Percentiles rank a stretch among this genome's conserved stretches.
These are phyloP conservation scores for Zygothrica quintamaculata DNA, from an alignment of 2,888 invertebrate genomes.

Conservation along the genomic window DNA sequence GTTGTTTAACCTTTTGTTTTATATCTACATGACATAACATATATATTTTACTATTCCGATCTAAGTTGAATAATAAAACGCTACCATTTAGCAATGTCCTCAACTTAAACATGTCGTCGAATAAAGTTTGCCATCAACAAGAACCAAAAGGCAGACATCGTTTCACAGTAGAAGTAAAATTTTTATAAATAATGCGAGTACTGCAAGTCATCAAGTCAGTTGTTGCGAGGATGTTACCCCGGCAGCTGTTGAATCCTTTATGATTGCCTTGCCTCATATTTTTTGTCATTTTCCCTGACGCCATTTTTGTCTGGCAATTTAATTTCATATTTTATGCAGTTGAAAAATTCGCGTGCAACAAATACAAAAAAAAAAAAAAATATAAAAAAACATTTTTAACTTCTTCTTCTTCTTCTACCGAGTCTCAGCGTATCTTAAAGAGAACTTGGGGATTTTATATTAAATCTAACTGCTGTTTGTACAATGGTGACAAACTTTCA, in stretches of 20 bases:
- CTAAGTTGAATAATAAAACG: not conserved
- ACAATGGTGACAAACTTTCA: not conserved
- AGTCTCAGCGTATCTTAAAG: not conserved
- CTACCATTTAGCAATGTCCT: not conserved
- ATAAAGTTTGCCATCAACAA: constrained; percentile 5
- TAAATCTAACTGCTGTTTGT: not conserved
- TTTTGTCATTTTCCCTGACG: constrained; percentile 55
- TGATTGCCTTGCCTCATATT: constrained; percentile 40
- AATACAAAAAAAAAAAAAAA: constrained; percentile 48
- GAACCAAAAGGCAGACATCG: not conserved
- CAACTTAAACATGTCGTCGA: constrained; percentile 2
- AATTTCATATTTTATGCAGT: constrained; percentile 66
- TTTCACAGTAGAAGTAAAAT: not conserved
- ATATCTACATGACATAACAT: not conserved
- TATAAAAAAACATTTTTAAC: no score
- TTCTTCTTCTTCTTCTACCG: constrained; percentile 20
- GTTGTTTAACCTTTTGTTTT: no score
- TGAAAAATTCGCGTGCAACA: constrained; percentile 45
- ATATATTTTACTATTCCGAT: not conserved
- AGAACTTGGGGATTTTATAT: not conserved
- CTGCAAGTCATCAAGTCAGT: constrained; percentile 49
- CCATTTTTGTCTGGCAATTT: constrained; percentile 55
- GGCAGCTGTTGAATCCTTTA: constrained; percentile 26
- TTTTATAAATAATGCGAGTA: constrained; percentile 37
- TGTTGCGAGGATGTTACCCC: constrained; percentile 34